These are phyloP conservation scores for Sarcophilus harrisii DNA, from an alignment of 2,797 vertebrate species.

Conservation along the genomic window DNA sequence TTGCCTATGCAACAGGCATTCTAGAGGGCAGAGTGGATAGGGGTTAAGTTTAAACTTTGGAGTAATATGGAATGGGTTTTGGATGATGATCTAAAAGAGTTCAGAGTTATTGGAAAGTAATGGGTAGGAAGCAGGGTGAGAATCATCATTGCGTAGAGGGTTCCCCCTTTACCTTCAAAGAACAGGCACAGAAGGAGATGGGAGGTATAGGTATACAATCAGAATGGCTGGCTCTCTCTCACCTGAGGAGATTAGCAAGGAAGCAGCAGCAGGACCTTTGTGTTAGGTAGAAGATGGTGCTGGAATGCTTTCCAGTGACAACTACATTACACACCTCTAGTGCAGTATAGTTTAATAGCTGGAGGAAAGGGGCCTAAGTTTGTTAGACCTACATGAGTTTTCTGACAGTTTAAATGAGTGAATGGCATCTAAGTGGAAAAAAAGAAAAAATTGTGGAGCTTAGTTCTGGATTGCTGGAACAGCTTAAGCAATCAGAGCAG, in stretches of 20 bases:
- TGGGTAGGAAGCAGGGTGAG: background rate
- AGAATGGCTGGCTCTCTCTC: background rate
- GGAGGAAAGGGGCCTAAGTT: background rate
- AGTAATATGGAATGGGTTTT: background rate
- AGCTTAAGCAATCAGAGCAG: background rate
- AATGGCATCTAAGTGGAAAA: background rate
- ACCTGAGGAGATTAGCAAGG: background rate
- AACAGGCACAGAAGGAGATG: background rate
- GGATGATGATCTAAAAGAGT: background rate
- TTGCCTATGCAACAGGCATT: background rate
- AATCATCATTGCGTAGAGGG: background rate
- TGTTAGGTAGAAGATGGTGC: background rate
- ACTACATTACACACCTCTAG: background rate
- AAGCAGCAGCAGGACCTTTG: background rate
- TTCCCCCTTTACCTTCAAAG: background rate
- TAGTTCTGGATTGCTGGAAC: background rate
- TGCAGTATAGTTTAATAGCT: background rate
- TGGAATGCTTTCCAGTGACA: background rate
- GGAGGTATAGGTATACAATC: background rate
- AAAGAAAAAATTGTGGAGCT: background rate
- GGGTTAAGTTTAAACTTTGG: background rate
- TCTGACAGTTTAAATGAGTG: background rate
- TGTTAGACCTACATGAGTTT: background rate
- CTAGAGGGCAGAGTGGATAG: background rate
- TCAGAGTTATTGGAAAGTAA: background rate